Evolutionary conservation across 2,797 vertebrate genomes (phyloP).

Genomic region (Mastacembelus armatus): DNA sequence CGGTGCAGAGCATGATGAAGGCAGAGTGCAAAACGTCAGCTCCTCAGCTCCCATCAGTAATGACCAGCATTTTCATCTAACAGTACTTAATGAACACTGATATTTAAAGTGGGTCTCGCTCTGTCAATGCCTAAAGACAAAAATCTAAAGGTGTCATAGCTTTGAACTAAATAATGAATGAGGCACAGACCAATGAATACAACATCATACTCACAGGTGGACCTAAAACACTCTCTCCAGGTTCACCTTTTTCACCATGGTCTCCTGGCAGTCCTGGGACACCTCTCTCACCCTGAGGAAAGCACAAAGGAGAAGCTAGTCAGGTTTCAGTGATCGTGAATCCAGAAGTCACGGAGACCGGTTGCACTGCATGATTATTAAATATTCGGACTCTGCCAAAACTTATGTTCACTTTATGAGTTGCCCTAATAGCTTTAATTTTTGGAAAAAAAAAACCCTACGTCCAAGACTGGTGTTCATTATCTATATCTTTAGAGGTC

Average conservation of each 20-base stretch:
- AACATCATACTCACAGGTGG: constrained; percentile 85
- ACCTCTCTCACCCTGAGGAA: constrained; percentile 93
- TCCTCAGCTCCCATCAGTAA: constrained; percentile 27
- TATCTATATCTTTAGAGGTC: constrained; percentile 37
- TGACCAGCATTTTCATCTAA: constrained; percentile 29
- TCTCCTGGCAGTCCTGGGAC: constrained; percentile 92
- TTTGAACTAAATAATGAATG: constrained; percentile 49
- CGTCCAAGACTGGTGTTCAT: constrained; percentile 29
- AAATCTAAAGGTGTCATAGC: constrained; percentile 10
- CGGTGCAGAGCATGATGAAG: constrained; percentile 30
- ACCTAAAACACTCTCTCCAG: constrained; percentile 87
- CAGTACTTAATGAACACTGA: constrained; percentile 43
- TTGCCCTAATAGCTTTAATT: constrained; percentile 35
- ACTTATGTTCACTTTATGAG: constrained; percentile 41
- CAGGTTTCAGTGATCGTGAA: constrained; percentile 30
- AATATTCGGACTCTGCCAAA: constrained; percentile 51
- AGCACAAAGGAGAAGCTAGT: constrained; percentile 42
- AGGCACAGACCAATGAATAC: constrained; percentile 37
- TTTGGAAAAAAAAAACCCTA: constrained; percentile 19
- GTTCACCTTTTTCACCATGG: constrained; percentile 91
- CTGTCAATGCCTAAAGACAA: constrained; percentile 26
- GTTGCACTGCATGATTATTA: constrained; percentile 51
- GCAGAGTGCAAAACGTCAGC: constrained; percentile 2
- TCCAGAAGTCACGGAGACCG: constrained; percentile 29
- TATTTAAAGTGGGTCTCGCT: constrained; percentile 35